These are phyloP conservation scores for Megalurothrips usitatus DNA, from an alignment of 2,888 invertebrate genomes.

Conservation along the genomic window DNA sequence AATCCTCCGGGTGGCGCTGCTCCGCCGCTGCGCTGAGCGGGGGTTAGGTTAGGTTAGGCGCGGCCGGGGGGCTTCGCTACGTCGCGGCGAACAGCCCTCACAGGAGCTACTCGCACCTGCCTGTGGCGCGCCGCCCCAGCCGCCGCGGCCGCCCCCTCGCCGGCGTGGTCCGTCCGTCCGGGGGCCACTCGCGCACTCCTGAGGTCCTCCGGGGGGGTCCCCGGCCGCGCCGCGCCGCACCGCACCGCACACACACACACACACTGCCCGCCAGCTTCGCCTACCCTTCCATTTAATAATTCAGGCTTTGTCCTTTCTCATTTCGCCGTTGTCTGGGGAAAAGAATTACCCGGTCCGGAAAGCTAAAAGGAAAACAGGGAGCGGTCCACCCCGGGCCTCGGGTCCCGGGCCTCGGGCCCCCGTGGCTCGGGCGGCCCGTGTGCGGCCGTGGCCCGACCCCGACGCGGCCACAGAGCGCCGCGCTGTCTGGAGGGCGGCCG, in stretches of 20 bases:
- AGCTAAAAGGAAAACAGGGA: background rate
- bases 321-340: background rate
- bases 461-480: too few species aligned
- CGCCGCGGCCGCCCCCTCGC: too few species aligned
- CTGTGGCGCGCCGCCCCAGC: background rate
- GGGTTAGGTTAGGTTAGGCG: background rate
- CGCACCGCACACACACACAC: background rate
- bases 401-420: too few species aligned
- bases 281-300: conserved; percentile 9
- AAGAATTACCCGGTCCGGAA: background rate
- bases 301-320: conserved; percentile 11
- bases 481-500: too few species aligned
- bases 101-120: background rate
- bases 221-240: background rate
- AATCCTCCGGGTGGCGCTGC: background rate
- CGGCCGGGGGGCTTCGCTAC: background rate
- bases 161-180: background rate
- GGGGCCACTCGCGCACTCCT: background rate
- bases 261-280: background rate
- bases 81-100: background rate
- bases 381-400: background rate
- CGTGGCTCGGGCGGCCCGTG: too few species aligned
- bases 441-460: too few species aligned
- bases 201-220: background rate
- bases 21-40: background rate